phyloP scores from a whole-genome alignment of 2,797 vertebrate genomes.

The Sebastes alutus region DNA sequence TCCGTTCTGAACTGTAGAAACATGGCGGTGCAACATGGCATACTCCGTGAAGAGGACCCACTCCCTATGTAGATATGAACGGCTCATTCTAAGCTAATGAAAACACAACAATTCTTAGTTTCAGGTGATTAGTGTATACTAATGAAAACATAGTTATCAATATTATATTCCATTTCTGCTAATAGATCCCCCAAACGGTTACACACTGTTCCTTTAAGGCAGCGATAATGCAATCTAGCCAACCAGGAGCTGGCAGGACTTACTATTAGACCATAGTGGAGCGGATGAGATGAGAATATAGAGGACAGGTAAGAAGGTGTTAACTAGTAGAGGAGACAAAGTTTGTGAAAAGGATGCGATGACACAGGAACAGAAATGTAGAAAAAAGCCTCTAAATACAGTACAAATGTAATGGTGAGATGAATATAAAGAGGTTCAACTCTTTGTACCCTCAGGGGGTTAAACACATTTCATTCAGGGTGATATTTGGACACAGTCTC shows the following conservation, averaged over 20 bases:
- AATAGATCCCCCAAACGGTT: too few species aligned
- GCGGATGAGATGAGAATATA: constrained; percentile 19
- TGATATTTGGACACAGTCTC: constrained; percentile 52
- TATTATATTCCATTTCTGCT: too few species aligned
- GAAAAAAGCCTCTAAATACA: background rate
- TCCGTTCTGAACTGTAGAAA: too few species aligned
- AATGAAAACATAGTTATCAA: too few species aligned
- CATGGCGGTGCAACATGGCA: too few species aligned
- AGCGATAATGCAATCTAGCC: background rate
- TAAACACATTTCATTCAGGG: constrained; percentile 40
- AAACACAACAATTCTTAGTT: too few species aligned
- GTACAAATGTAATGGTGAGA: background rate
- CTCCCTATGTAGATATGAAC: too few species aligned
- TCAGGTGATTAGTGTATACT: too few species aligned
- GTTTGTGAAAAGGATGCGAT: background rate
- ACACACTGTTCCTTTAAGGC: too few species aligned
- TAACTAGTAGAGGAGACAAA: background rate
- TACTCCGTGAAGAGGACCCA: too few species aligned
- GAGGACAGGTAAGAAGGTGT: background rate
- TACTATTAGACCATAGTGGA: background rate
- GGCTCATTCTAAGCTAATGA: too few species aligned
- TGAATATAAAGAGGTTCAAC: background rate
- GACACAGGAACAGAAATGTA: background rate
- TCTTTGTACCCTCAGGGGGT: constrained; percentile 38
- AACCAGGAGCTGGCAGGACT: background rate